These are phyloP conservation scores for Micromesistius poutassou DNA, from an alignment of 2,797 vertebrate genomes.

Conservation along the genomic window DNA sequence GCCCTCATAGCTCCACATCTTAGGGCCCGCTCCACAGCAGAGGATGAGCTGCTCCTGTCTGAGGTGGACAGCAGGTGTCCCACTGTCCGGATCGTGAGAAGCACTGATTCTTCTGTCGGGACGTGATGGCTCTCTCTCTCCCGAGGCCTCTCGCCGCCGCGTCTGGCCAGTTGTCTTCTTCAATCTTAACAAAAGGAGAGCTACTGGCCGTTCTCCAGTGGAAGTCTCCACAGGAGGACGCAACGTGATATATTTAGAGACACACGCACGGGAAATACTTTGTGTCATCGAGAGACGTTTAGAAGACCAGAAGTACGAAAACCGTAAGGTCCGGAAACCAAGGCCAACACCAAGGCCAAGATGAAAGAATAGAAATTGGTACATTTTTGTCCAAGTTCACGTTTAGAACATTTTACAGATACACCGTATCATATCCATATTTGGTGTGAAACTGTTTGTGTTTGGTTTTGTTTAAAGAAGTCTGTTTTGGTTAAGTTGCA, in stretches of 20 bases:
- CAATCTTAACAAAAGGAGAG: not conserved
- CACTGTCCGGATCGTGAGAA: not conserved
- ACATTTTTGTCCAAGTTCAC: not conserved
- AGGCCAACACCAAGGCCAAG: not conserved
- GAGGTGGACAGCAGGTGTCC: not conserved
- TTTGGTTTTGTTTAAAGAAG: too few species aligned
- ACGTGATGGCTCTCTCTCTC: not conserved
- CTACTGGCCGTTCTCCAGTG: not conserved
- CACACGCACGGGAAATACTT: not conserved
- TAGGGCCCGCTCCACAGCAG: not conserved
- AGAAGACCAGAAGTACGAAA: not conserved
- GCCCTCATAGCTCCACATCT: not conserved
- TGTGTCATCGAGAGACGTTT: not conserved
- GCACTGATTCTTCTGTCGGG: not conserved
- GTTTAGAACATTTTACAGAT: not conserved
- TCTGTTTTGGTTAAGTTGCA: too few species aligned
- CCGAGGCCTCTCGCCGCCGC: not conserved
- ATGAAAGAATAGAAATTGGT: not conserved
- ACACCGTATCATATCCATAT: too few species aligned
- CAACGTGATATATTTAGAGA: not conserved
- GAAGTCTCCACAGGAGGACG: not conserved
- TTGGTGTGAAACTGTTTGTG: too few species aligned
- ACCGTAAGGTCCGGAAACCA: not conserved
- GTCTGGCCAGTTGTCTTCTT: not conserved
- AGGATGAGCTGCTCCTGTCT: not conserved